Percentiles rank a stretch among this genome's conserved stretches.
phyloP scores from a whole-genome alignment of 1,140 invertebrate species.

The Limonius californicus region DNA sequence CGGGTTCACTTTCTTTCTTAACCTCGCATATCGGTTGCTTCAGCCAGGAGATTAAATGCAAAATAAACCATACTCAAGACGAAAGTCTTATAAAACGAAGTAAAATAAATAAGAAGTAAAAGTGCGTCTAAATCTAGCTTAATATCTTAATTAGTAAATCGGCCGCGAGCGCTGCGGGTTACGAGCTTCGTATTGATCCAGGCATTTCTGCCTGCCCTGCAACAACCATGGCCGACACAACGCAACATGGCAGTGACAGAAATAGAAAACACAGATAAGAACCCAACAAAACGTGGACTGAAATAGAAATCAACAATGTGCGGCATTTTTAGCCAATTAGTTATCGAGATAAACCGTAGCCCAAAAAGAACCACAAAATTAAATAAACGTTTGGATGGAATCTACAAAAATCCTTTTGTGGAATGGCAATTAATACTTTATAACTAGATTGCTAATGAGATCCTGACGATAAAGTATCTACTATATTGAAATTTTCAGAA shows the following conservation, averaged over 20 bases:
- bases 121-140: slow-evolving; percentile 21
- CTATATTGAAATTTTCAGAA: too few relatives aligned
- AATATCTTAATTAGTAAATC: slow-evolving; percentile 28
- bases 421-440: too few relatives aligned
- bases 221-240: slow-evolving; percentile 6
- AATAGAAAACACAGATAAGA: not conserved
- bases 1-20: too few relatives aligned
- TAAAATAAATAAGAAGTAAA: slow-evolving; percentile 13
- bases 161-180: slow-evolving; percentile 26
- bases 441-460: too few relatives aligned
- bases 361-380: not conserved
- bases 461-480: too few relatives aligned
- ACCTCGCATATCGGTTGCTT: not conserved
- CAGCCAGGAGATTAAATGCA: not conserved
- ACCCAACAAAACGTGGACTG: not conserved
- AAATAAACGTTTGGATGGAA: not conserved
- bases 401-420: too few relatives aligned
- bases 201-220: slow-evolving; percentile 20
- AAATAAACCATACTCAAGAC: not conserved
- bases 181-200: slow-evolving; percentile 24
- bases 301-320: not conserved
- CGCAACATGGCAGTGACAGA: slow-evolving; percentile 5
- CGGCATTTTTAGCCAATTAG: too few relatives aligned
- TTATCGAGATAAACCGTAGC: too few relatives aligned
- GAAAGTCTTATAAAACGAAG: slow-evolving; percentile 6